Conservation (phyloP, 2,888 invertebrate genomes). For the Perizoma flavofasciatum region DNA sequence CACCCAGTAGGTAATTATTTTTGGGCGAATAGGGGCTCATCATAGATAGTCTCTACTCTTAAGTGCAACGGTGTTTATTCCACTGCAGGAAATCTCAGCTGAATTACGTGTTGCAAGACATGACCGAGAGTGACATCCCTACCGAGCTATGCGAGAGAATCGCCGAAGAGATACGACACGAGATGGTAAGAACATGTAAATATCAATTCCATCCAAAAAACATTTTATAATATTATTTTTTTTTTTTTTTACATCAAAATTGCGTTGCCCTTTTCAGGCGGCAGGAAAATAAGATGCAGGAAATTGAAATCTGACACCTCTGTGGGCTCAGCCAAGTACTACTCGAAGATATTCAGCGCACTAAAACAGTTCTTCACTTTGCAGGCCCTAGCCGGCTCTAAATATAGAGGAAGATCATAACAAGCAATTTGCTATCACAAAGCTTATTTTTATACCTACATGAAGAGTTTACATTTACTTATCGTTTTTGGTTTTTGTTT, state of each 20-base stretch:
- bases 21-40: no score
- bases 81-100: slow-evolving; percentile 89
- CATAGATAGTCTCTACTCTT: no score
- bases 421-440: slow-evolving; percentile 31
- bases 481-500: slow-evolving; percentile 26
- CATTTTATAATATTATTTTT: slow-evolving; percentile 44
- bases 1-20: no score
- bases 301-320: slow-evolving; percentile 77
- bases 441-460: slow-evolving; percentile 39
- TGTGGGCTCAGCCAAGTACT: slow-evolving; percentile 73
- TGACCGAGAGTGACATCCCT: slow-evolving; percentile 96
- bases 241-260: slow-evolving; percentile 56
- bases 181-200: slow-evolving; percentile 88
- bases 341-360: slow-evolving; percentile 77
- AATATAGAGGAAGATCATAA: slow-evolving; percentile 73
- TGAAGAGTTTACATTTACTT: slow-evolving; percentile 41
- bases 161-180: slow-evolving; percentile 96
- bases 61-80: no score
- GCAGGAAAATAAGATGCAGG: slow-evolving; percentile 79
- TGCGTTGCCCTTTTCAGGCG: slow-evolving; percentile 72
- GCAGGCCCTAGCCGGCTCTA: slow-evolving; percentile 76
- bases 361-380: slow-evolving; percentile 82
- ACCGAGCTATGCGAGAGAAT: slow-evolving; percentile 93
- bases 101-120: slow-evolving; percentile 93
- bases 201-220: slow-evolving; percentile 57